These are phyloP conservation scores for Sinhomidia bicolor DNA, from an alignment of 2,888 invertebrate species.

Conservation along the genomic window DNA sequence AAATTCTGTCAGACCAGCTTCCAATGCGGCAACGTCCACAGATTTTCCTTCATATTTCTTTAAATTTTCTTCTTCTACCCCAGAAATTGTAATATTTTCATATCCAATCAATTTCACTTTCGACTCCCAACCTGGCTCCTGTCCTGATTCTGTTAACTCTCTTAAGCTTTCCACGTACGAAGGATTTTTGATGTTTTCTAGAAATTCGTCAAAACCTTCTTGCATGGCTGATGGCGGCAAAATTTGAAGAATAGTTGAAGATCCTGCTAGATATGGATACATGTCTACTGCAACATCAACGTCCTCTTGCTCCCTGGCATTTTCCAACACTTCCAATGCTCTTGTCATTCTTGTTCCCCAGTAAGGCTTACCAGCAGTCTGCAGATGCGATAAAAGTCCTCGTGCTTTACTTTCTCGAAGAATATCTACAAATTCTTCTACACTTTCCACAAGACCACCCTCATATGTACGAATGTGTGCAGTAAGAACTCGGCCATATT, in stretches of 20 bases:
- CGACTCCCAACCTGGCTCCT: conserved; percentile 78
- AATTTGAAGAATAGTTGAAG: conserved; percentile 77
- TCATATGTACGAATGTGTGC: conserved; percentile 79
- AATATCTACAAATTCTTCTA: conserved; percentile 76
- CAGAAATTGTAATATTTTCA: conserved; percentile 77
- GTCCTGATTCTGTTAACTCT: conserved; percentile 73
- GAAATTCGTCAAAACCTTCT: conserved; percentile 76
- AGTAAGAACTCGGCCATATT: conserved; percentile 70
- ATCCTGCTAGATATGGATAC: conserved; percentile 79
- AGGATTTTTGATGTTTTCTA: conserved; percentile 68
- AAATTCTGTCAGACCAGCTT: conserved; percentile 69
- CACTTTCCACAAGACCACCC: conserved; percentile 74
- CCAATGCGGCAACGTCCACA: conserved; percentile 60
- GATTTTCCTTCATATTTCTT: conserved; percentile 74
- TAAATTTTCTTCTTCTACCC: conserved; percentile 68
- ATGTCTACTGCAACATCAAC: conserved; percentile 78
- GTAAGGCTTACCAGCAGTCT: conserved; percentile 78
- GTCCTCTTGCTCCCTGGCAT: conserved; percentile 70
- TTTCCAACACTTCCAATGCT: conserved; percentile 74
- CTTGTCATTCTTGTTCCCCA: conserved; percentile 76
- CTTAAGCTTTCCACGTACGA: conserved; percentile 65
- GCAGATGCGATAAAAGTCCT: conserved; percentile 77
- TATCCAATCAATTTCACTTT: conserved; percentile 78
- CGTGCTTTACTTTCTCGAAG: conserved; percentile 73
- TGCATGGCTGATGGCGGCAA: conserved; percentile 77